phyloP scores from a whole-genome alignment of 2,113 vertebrate genomes.

The Corvus hawaiiensis region DNA sequence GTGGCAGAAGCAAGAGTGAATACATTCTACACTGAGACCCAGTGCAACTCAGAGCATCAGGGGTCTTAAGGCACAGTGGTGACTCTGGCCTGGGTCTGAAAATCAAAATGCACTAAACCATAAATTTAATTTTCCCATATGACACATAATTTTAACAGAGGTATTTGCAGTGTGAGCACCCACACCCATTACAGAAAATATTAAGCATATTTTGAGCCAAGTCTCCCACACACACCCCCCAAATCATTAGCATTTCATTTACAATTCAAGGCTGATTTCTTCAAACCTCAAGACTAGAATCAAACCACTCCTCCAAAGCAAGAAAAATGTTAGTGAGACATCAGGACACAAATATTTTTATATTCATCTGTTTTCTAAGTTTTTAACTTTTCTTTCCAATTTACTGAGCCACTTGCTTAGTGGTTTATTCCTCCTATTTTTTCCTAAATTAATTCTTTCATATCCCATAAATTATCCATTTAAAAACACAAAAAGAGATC shows the following conservation, averaged over 20 bases:
- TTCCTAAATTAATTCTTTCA: background rate
- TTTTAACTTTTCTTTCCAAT: background rate
- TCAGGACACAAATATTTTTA: background rate
- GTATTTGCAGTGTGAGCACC: background rate
- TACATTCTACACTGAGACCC: background rate
- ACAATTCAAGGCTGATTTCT: background rate
- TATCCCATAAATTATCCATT: background rate
- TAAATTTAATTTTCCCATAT: background rate
- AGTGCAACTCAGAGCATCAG: background rate
- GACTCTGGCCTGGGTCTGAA: background rate
- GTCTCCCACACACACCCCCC: background rate
- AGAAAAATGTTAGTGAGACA: background rate
- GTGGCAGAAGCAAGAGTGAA: background rate
- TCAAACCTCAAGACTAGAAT: background rate
- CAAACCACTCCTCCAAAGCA: background rate
- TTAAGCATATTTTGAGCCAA: background rate
- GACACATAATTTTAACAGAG: background rate
- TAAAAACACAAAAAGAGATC: background rate
- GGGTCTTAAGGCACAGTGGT: background rate
- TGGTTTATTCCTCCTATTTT: background rate
- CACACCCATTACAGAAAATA: background rate
- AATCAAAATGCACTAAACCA: background rate
- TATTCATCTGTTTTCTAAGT: background rate
- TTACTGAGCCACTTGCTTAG: background rate
- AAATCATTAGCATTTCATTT: constrained; percentile 6